Conservation (phyloP, 2,113 vertebrate species). For the Nerophis ophidion region DNA sequence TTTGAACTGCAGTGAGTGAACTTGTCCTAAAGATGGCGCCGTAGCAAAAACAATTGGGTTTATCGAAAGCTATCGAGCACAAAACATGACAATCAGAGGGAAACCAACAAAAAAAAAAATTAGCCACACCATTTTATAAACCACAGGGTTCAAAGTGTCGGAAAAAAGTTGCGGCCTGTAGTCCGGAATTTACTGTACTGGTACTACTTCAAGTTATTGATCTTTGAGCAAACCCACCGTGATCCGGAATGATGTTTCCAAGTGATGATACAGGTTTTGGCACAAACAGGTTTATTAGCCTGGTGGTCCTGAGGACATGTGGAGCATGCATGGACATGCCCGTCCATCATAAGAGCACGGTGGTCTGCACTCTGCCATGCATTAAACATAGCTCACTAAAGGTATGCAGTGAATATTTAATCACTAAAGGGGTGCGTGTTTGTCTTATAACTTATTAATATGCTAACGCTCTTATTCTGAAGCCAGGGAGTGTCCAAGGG, state of each 20-base stretch:
- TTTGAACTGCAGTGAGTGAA: too few relatives aligned
- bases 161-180: too few relatives aligned
- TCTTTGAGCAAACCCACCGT: background rate
- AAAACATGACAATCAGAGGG: too few relatives aligned
- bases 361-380: slow-evolving; percentile 47
- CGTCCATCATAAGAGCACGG: slow-evolving; percentile 57
- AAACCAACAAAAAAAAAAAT: too few relatives aligned
- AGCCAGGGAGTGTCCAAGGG: slow-evolving; percentile 25
- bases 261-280: background rate
- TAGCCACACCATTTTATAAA: too few relatives aligned
- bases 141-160: too few relatives aligned
- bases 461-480: slow-evolving; percentile 40
- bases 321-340: slow-evolving; percentile 57
- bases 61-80: too few relatives aligned
- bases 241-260: background rate
- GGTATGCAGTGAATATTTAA: slow-evolving; percentile 68
- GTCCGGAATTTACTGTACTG: too few relatives aligned
- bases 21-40: too few relatives aligned
- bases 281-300: slow-evolving; percentile 51
- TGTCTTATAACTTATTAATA: slow-evolving; percentile 62
- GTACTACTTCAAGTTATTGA: too few relatives aligned
- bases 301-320: slow-evolving; percentile 47
- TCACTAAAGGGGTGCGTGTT: slow-evolving; percentile 52
- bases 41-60: too few relatives aligned
- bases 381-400: slow-evolving; percentile 65